phyloP scores from a whole-genome alignment of 2,888 invertebrate genomes.

The Oligia strigilis region DNA sequence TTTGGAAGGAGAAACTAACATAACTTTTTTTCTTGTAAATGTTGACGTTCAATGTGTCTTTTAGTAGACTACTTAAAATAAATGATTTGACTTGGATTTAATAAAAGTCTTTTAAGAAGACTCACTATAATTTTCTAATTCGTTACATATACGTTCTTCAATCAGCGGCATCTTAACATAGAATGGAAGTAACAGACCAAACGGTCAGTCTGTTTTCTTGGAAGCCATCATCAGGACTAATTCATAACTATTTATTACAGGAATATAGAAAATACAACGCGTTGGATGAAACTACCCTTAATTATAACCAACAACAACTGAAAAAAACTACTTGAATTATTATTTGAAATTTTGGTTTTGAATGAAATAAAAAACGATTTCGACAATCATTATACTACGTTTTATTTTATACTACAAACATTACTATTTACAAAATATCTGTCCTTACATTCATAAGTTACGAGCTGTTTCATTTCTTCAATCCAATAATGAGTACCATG shows the following conservation, averaged over 20 bases:
- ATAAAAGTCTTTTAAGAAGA: too few species aligned
- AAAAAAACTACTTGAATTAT: neutral
- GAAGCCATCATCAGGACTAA: neutral
- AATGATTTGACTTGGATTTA: too few species aligned
- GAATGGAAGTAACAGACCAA: too few species aligned
- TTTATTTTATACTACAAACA: conserved; percentile 85
- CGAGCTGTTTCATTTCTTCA: conserved; percentile 69
- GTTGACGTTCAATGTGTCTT: too few species aligned
- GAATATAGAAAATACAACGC: conserved; percentile 74
- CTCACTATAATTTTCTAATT: too few species aligned
- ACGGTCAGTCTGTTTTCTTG: too few species aligned
- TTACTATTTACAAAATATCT: conserved; percentile 85
- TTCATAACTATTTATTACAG: conserved; percentile 68
- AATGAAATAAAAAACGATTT: conserved; percentile 78
- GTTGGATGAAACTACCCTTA: conserved; percentile 68
- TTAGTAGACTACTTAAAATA: too few species aligned
- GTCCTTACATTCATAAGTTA: conserved; percentile 74
- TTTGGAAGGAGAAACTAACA: too few species aligned
- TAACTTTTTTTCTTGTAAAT: too few species aligned
- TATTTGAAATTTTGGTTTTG: conserved; percentile 1
- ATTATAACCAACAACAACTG: conserved; percentile 63
- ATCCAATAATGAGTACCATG: conserved; percentile 65
- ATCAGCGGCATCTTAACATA: too few species aligned
- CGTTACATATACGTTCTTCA: too few species aligned
- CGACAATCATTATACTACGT: conserved; percentile 88